Base-by-base conservation (phyloP, 2,888 invertebrate species). In the Proisotoma minuta region DNA sequence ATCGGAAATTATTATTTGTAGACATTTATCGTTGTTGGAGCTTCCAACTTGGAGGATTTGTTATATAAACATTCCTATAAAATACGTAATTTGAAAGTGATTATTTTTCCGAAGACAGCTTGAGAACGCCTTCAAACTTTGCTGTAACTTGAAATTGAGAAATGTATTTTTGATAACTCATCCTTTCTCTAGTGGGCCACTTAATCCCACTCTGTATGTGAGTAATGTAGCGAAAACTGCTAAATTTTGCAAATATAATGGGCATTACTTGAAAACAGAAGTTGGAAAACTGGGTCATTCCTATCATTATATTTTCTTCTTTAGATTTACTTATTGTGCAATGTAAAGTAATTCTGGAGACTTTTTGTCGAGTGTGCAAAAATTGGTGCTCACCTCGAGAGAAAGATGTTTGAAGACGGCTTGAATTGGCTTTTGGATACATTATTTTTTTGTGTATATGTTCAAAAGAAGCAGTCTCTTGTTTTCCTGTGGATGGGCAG, bases 161-260 rank as follows among this genome's bases (percentile, higher is more conserved):
- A 56, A 56, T 56, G 43, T 47, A 56, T 40, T 43, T 56, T 56
- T 56, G 56, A 56, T 56, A 15, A 43, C 43, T 28, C 3, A 15
- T 51, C 27, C 27, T 22, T 22, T 10, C 24, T 43, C 43, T 43
- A 43, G n/a, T 34, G 27, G 26, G 5, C 26, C 43, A 43, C 26
- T 56, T 43, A 4, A 12, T 15, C n/a, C 18, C 43, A 43, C 2
- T 24, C 23, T 56, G 24, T 39, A 18, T 18, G 18, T 34, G 18
- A 47, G 28, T 54, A 54, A 60, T 56, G 40, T 50, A 26, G 24
- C 20, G 28, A 57, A 47, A 61, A 61, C 39, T 61, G 51, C 40
- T 57, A 57, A 56, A 57, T 57, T 57, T 61, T 50, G 39, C 57
- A 57, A 61, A 57, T 56, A 56, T 57, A 61, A 57, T 49, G 29